Base-by-base conservation (phyloP, 2,888 invertebrate genomes). In the Halictus ligatus region DNA sequence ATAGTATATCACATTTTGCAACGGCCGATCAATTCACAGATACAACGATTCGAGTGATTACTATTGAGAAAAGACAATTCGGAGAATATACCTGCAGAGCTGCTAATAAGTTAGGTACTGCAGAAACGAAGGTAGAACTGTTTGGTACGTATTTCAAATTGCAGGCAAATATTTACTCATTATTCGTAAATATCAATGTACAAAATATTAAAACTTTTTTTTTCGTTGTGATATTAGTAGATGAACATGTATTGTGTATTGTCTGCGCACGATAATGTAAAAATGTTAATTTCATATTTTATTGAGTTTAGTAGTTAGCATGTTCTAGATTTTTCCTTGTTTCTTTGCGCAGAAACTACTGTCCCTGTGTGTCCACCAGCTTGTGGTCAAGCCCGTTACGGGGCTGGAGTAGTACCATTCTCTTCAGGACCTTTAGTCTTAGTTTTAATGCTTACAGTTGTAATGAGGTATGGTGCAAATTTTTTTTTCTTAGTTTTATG, bases 291-390 rank as follows among this genome's bases (percentile, higher is more conserved):
- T 73, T 58, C 10, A 40, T 80, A 74, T 50, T 35, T 21, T 54
- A 21, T 78, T 85, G n/a, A 64, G 83, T 86, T 83, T 21, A 6
- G 83, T 88, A 86, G 84, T 48, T 64, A 88, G 95, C 95, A 95
- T 95, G 95, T 90, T 91, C 89, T 95, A 93, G 94, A 93, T 88
- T 85, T 89, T 92, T 92, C 86, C 89, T 92, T 92, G 83, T 93
- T 95, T 94, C 92, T 94, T 93, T 95, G 92, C 96, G 95, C 97
- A 98, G 98, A 99, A 96, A 98, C 98, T 78, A 97, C 98, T 93
- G 98, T 98, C 91, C 98, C 98, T 91, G 98, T 98, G 92, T 99
- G 99, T 94, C 99, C 98, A 92, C 99, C 98, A 88, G 98, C 98
- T 93, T 99, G 99, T 95, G 97, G 97, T 13, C 97, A 97, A 93